Evolutionary conservation across 1,140 invertebrate species (phyloP).

Genomic region (Zaprionus inermis): DNA sequence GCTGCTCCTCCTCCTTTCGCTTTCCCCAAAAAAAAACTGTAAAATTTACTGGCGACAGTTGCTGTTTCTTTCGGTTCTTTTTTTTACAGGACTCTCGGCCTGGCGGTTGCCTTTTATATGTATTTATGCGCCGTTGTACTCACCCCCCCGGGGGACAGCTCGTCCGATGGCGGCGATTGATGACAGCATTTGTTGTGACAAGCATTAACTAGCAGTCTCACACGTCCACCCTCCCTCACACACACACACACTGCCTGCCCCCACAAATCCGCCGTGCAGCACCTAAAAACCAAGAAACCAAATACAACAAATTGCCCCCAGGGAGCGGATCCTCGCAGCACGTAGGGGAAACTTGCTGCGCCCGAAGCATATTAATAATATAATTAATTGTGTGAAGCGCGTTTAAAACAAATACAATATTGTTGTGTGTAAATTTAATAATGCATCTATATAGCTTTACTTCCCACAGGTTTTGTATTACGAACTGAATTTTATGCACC

Average conservation of each 20-base stretch:
- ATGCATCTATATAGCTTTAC: conserved; percentile 69
- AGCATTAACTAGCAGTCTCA: conserved; percentile 77
- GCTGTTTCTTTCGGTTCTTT: conserved; percentile 8
- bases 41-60: conserved; percentile 70
- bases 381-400: conserved; percentile 75
- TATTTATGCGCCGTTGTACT: conserved; percentile 7
- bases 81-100: conserved; percentile 52
- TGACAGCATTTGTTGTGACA: conserved; percentile 80
- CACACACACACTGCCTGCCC: conserved; percentile 26
- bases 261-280: conserved; percentile 38
- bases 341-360: too few relatives aligned
- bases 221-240: conserved; percentile 27
- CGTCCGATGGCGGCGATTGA: conserved; percentile 49
- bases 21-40: conserved; percentile 6
- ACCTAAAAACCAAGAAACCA: conserved; percentile 61
- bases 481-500: conserved; percentile 56
- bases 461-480: conserved; percentile 78
- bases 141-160: conserved; percentile 20
- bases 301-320: conserved; percentile 32
- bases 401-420: conserved; percentile 49
- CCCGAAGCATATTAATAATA: conserved; percentile 61
- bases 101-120: not conserved
- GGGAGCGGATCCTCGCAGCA: conserved; percentile 4
- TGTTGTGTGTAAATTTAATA: conserved; percentile 40
- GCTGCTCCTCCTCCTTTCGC: not conserved